Evolutionary conservation across 2,797 vertebrate species (phyloP), one percentile per base, ranked within the genome.

Genomic region (Triplophysa bombifrons): DNA sequence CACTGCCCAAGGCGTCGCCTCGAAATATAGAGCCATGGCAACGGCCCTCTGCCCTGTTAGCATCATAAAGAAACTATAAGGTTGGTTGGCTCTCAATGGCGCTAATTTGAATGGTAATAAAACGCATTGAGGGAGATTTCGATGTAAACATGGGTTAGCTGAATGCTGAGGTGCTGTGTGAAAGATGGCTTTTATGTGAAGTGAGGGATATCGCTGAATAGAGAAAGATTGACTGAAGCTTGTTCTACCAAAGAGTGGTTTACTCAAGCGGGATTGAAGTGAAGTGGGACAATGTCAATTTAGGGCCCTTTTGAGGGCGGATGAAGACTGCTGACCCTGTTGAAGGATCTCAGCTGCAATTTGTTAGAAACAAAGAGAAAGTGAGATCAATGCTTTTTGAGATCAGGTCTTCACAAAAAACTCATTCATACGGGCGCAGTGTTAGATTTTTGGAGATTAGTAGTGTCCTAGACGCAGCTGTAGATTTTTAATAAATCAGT

Each of bases 141-240:
- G 91, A 80, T 90, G 87, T 90, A 91, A 92, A 93, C 90, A 88
- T 61, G 77, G 60, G 84, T 81, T 82, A 68, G 71, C 50, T 82
- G 91, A 91, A 88, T 93, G 87, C 87, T 75, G 71, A 71, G 83
- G 25, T 85, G 77, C 74, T 76, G 71, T 34, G 51, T 65, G 80
- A 90, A 89, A 80, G 82, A 78, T 70, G 71, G 74, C 72, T 82
- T 75, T 82, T 61, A 65, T 81, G 75, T 71, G 83, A 84, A 70
- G 60, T 63, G 70, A 74, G 60, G 65, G 38, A 41, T 4, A n/a
- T 53, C 2, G 61, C 30, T 72, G 46, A 68, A 74, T 61, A 75
- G 78, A 80, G 65, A 65, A 55, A 8, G 25, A 67, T 61, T 74
- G 72, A 80, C 71, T 70, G 65, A 80, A 70, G 48, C 73, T 77